Evolutionary conservation across 1,140 invertebrate genomes (phyloP).

Genomic region (Ganaspis sp.): DNA sequence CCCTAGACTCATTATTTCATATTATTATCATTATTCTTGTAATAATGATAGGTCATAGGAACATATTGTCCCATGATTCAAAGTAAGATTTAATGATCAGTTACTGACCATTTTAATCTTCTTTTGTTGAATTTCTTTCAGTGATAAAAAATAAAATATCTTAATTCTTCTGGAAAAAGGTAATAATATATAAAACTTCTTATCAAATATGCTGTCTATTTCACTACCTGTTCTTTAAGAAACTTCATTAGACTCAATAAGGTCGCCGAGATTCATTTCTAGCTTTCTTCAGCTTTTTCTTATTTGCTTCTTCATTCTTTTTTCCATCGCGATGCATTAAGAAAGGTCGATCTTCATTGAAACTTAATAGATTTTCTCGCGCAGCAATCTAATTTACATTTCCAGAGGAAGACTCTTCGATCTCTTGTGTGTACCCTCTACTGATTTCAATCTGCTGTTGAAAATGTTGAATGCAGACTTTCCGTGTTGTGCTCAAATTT

Average conservation of each 20-base stretch:
- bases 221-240: background rate
- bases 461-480: background rate
- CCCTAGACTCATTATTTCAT: too few species aligned
- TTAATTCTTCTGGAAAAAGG: background rate
- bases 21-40: too few species aligned
- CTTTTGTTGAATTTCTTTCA: background rate
- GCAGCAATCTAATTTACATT: constrained; percentile 24
- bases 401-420: background rate
- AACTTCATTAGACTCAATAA: constrained; percentile 24
- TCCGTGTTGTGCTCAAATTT: background rate
- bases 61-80: too few species aligned
- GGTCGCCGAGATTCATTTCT: background rate
- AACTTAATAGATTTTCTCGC: constrained; percentile 24
- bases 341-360: constrained; percentile 28
- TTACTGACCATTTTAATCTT: too few species aligned
- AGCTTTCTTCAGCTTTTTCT: background rate
- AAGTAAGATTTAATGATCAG: too few species aligned
- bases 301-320: background rate
- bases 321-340: constrained; percentile 11
- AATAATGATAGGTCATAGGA: too few species aligned
- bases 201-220: background rate
- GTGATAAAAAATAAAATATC: background rate
- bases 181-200: background rate
- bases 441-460: background rate
- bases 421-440: background rate